Conservation (phyloP, 2,888 invertebrate species). For the Epsilonema sp. region DNA sequence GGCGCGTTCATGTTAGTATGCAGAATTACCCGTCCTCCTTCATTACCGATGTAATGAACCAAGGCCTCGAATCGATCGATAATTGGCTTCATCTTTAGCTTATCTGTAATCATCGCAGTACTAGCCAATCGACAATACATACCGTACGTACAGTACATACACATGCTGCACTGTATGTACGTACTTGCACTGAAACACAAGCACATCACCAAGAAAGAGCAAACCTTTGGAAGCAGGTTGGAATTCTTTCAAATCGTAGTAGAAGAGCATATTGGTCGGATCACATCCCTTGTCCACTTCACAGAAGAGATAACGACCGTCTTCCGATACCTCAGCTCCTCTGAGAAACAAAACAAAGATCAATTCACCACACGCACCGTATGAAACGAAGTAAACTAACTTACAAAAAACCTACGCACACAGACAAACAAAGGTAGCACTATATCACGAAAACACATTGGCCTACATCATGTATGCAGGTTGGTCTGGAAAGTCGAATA, state of each 20-base stretch:
- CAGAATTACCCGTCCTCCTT: constrained; percentile 57
- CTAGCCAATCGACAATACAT: no score
- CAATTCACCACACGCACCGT: constrained; percentile 5
- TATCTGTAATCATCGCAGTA: constrained; percentile 30
- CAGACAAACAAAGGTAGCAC: no score
- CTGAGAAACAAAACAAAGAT: constrained; percentile 43
- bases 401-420: no score
- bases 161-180: not conserved
- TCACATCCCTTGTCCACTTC: constrained; percentile 60
- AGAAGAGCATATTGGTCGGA: constrained; percentile 70
- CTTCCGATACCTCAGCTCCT: constrained; percentile 63
- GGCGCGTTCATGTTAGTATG: constrained; percentile 81
- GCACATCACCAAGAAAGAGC: not conserved
- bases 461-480: constrained; percentile 70
- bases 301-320: constrained; percentile 68
- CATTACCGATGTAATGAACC: constrained; percentile 67
- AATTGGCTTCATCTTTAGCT: constrained; percentile 54
- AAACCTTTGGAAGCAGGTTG: not conserved
- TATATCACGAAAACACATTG: no score
- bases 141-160: no score
- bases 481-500: constrained; percentile 70
- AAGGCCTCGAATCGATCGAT: constrained; percentile 76
- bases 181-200: not conserved
- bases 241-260: constrained; percentile 46
- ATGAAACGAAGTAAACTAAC: no score